Evolutionary conservation across 2,888 invertebrate species (phyloP).

Genomic region (Cylloceria caligata): DNA sequence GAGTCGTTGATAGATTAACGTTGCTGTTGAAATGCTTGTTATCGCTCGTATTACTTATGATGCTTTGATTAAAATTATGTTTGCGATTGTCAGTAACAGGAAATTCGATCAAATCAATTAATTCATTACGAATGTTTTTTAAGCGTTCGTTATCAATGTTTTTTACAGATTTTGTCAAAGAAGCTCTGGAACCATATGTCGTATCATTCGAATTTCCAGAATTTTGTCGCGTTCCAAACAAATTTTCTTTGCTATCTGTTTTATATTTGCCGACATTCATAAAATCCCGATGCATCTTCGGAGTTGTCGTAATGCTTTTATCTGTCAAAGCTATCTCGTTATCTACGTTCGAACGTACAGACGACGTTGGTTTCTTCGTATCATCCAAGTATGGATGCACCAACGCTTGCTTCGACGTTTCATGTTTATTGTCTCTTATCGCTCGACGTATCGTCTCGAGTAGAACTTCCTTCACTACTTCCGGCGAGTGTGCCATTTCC

Average conservation of each 20-base stretch:
- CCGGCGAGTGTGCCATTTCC: conserved; percentile 12
- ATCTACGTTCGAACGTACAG: conserved; percentile 18
- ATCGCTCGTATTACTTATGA: neutral
- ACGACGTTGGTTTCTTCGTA: conserved; percentile 13
- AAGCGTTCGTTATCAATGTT: neutral
- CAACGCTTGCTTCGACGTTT: conserved; percentile 34
- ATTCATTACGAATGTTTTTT: neutral
- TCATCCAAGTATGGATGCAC: conserved; percentile 11
- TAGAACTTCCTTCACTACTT: conserved; percentile 51
- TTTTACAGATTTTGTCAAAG: neutral
- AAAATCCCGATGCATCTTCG: neutral
- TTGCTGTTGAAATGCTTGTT: neutral
- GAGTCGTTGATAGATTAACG: neutral
- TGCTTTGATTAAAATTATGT: neutral
- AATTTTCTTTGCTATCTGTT: neutral
- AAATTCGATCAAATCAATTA: neutral
- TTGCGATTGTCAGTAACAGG: neutral
- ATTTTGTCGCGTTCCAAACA: neutral
- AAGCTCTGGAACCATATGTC: neutral
- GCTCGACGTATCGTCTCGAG: conserved; percentile 54
- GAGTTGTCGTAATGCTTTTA: conserved; percentile 7
- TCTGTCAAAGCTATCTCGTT: conserved; percentile 19
- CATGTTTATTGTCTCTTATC: conserved; percentile 50
- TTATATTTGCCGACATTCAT: neutral
- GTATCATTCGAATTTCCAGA: neutral